Evolutionary conservation across 1,140 invertebrate genomes (phyloP).

Genomic region (Nixonia krombeini): DNA sequence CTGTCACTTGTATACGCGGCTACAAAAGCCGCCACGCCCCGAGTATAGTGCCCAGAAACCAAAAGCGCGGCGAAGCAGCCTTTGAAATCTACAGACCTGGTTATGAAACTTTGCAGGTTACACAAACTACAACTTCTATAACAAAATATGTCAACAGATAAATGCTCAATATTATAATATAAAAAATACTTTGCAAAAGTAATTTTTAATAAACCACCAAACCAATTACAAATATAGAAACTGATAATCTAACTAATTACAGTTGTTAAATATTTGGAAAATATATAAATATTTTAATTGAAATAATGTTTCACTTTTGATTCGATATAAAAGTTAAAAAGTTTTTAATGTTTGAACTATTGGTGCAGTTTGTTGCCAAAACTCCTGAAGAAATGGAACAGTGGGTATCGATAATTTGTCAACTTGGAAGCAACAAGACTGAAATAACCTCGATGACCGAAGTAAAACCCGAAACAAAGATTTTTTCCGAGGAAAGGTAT

Average conservation of each 20-base stretch:
- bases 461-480: background rate
- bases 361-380: slow-evolving; percentile 59
- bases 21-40: slow-evolving; percentile 58
- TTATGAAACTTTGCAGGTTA: slow-evolving; percentile 53
- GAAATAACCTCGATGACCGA: no score
- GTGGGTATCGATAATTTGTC: slow-evolving; percentile 55
- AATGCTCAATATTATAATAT: slow-evolving; percentile 9
- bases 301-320: background rate
- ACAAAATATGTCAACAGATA: no score
- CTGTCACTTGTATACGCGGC: slow-evolving; percentile 53
- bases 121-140: no score
- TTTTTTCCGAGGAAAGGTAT: slow-evolving; percentile 20
- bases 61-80: slow-evolving; percentile 54
- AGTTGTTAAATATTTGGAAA: no score
- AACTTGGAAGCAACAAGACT: slow-evolving; percentile 28
- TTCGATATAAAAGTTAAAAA: no score
- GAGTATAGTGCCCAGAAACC: slow-evolving; percentile 45
- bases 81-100: slow-evolving; percentile 64
- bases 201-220: no score
- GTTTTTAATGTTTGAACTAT: no score
- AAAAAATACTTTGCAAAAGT: no score
- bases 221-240: background rate
- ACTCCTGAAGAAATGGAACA: slow-evolving; percentile 59
- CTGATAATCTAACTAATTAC: no score
- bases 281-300: background rate